Base-by-base conservation (phyloP, 2,888 invertebrate genomes). In the Stenodera caucasica region DNA sequence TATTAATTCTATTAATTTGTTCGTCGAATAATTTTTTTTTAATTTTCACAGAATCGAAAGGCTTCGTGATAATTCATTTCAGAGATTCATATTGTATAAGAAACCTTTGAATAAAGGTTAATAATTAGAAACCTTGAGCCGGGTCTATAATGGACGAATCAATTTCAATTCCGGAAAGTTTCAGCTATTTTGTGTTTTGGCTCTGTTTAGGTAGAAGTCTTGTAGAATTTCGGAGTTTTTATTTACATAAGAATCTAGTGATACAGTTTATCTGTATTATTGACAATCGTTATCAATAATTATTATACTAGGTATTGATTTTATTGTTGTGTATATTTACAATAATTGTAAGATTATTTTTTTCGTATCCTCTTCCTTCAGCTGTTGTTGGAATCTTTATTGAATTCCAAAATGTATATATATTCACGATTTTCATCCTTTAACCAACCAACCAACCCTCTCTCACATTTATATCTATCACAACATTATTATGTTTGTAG, bases 271-370 rank as follows among this genome's bases (percentile, higher is more conserved):
- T 45, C 45, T 40, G 8, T 21, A 21, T 21, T 45, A 15, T 37
- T 37, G 37, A 37, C 37, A 7, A 7, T 37, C 8, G 45, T 45
- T 45, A 45, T 45, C 45, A 21, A 45, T 45, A 4, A 45, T 45
- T 45, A 12, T 45, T 45, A 18, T 45, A 21, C 12, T 45, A 45
- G 26, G 67, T 68, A n/a, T 69, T 66, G 67, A 70, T 71, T 71
- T 69, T 69, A 69, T 69, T 70, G 69, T 68, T n/a, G 70, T 68
- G 54, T 67, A 68, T 68, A 70, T 69, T 72, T 72, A 72, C 71
- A 72, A 72, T 71, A 71, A 71, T 71, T 70, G 70, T 71, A 66
- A 62, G 66, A 64, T 45, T 62, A 59, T 61, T 62, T 53, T 23
- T 30, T 45, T 45, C 21, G 45, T 45, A 45, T 21, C 5, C 18